Evolutionary conservation across 2,113 vertebrate species (phyloP).

Genomic region (Chrysemys picta): DNA sequence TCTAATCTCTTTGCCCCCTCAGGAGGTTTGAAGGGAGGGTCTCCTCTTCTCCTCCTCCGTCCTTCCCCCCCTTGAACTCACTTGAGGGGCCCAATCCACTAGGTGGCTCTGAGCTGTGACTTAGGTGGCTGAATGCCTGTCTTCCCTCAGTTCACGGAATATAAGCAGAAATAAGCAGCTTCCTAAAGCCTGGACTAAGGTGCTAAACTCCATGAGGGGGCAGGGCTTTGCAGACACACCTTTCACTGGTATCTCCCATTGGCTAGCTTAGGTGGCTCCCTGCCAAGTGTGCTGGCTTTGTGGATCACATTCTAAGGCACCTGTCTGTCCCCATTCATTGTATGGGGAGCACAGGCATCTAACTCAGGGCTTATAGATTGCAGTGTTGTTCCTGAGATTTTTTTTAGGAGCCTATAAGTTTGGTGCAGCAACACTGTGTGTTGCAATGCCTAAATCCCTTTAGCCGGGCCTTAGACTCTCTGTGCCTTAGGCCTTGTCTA

Average conservation of each 20-base stretch:
- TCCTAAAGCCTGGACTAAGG: neutral
- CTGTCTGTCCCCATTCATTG: neutral
- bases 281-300: neutral
- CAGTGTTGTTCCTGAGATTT: neutral
- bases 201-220: neutral
- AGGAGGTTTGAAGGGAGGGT: neutral
- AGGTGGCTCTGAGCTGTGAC: neutral
- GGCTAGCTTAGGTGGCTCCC: neutral
- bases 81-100: neutral
- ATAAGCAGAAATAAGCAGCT: neutral
- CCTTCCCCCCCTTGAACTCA: neutral
- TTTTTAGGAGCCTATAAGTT: neutral
- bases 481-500: too few species aligned
- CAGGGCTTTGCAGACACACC: neutral
- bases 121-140: neutral
- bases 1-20: neutral
- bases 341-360: neutral
- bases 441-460: neutral
- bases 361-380: neutral
- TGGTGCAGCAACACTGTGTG: neutral
- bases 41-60: neutral
- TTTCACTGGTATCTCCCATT: too few species aligned
- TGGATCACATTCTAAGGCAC: neutral
- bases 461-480: neutral
- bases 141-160: neutral